A percentile compares a stretch with the other conserved stretches of the same genome.
Evolutionary conservation across 2,797 vertebrate genomes (phyloP).

Genomic region (Peromyscus eremicus): DNA sequence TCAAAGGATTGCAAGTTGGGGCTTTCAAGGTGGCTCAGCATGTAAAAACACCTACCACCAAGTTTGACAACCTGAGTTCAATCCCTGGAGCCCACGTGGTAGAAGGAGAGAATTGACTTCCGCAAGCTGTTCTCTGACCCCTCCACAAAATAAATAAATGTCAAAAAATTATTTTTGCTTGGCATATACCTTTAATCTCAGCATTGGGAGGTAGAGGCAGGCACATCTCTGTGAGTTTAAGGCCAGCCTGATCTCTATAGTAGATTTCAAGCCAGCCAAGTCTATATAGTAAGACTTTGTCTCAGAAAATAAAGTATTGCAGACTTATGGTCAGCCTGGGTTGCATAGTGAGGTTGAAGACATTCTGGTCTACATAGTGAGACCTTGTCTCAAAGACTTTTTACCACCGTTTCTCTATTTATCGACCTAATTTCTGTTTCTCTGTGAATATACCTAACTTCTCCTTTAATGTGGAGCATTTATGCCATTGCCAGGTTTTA

Average conservation of each 20-base stretch:
- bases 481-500: slow-evolving; percentile 3
- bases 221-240: neutral
- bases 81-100: neutral
- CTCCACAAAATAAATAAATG: neutral
- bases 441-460: slow-evolving; percentile 10
- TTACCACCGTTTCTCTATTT: slow-evolving; percentile 38
- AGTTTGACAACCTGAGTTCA: neutral
- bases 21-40: neutral
- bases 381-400: neutral
- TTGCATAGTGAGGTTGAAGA: neutral
- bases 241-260: no score
- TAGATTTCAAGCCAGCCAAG: no score
- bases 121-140: neutral
- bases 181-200: neutral
- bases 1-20: neutral
- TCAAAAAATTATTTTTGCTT: neutral
- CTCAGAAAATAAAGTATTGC: neutral
- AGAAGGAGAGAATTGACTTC: neutral
- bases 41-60: neutral
- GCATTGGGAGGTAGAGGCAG: no score
- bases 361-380: neutral
- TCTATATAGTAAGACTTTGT: neutral
- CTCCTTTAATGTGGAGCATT: slow-evolving; percentile 34
- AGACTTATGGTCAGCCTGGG: neutral
- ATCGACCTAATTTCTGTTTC: slow-evolving; percentile 6